These are phyloP conservation scores for Drosophila novamexicana DNA, from an alignment of 1,140 invertebrate species.

Conservation along the genomic window DNA sequence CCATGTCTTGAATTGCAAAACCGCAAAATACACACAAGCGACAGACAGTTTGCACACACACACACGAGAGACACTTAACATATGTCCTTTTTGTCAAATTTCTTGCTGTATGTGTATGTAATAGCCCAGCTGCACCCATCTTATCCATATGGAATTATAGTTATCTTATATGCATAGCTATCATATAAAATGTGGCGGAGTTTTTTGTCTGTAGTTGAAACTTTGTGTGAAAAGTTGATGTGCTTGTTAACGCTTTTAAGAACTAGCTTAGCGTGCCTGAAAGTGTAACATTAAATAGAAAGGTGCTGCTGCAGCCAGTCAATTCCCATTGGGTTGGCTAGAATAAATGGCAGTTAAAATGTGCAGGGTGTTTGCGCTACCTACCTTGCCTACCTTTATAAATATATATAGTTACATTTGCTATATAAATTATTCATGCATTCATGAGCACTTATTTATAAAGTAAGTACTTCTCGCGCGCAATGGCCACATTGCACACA, in stretches of 20 bases:
- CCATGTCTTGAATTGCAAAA: conserved; percentile 73
- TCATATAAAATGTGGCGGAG: neutral
- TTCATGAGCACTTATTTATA: conserved; percentile 68
- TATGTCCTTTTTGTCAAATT: conserved; percentile 68
- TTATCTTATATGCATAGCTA: neutral
- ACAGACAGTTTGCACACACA: conserved; percentile 25
- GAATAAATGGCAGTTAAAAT: neutral
- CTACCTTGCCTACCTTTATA: conserved; percentile 57
- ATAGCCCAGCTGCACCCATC: conserved; percentile 16
- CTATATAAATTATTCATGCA: conserved; percentile 78
- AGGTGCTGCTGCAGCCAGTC: neutral
- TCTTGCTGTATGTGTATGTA: conserved; percentile 12
- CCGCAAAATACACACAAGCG: conserved; percentile 57
- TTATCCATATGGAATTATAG: neutral
- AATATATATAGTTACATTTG: conserved; percentile 77
- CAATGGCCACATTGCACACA: conserved; percentile 38
- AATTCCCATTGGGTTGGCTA: conserved; percentile 21
- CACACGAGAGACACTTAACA: conserved; percentile 60
- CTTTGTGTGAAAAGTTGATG: too few relatives aligned
- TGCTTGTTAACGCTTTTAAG: neutral
- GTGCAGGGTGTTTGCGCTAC: neutral
- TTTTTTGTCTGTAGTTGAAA: neutral
- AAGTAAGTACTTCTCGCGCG: conserved; percentile 51
- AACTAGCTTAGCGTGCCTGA: neutral
- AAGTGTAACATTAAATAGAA: neutral